Conservation (phyloP, 2,113 vertebrate genomes). For the Oryzias melastigma region DNA sequence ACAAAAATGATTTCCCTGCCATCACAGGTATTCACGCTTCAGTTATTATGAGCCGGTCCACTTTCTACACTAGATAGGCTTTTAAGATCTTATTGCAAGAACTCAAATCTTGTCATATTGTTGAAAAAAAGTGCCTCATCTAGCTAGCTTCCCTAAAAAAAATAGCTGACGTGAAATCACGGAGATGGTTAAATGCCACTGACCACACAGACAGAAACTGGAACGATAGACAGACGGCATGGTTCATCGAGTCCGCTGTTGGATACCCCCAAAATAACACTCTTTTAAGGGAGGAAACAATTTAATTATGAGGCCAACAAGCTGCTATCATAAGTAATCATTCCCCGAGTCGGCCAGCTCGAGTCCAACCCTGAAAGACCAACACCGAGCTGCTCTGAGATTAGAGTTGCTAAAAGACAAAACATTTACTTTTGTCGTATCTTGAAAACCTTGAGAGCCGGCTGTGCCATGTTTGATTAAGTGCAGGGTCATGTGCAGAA, state of each 20-base stretch:
- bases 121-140: constrained; percentile 3
- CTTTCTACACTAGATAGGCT: constrained; percentile 9
- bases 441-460: neutral
- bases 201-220: constrained; percentile 26
- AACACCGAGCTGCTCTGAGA: neutral
- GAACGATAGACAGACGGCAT: constrained; percentile 37
- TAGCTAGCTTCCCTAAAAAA: neutral
- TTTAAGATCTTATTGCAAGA: neutral
- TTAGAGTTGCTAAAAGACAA: neutral
- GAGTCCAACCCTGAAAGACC: neutral
- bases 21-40: neutral
- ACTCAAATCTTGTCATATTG: neutral
- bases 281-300: constrained; percentile 13
- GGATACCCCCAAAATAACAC: constrained; percentile 16
- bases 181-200: constrained; percentile 21
- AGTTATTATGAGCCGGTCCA: constrained; percentile 16
- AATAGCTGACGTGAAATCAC: constrained; percentile 10
- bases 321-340: constrained; percentile 24
- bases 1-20: constrained; percentile 5
- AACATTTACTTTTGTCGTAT: neutral
- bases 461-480: neutral
- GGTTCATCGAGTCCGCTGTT: constrained; percentile 27
- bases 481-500: neutral
- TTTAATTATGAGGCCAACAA: constrained; percentile 48
- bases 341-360: neutral